phyloP scores from a whole-genome alignment of 2,888 invertebrate genomes.

The Esperia sulphurella region DNA sequence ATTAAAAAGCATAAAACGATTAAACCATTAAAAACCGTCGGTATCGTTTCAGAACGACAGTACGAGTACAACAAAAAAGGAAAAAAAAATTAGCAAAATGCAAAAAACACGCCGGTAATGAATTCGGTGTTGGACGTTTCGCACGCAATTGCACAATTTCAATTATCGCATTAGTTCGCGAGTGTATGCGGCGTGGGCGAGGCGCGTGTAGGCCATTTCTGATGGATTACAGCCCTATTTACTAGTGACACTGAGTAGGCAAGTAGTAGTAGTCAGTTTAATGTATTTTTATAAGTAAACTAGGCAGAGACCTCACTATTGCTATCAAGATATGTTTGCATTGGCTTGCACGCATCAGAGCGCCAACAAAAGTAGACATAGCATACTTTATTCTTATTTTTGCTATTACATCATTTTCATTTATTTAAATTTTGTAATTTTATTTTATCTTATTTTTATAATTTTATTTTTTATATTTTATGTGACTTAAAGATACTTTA shows the following conservation, averaged over 20 bases:
- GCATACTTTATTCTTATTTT: too few species aligned
- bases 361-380: too few species aligned
- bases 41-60: constrained; percentile 49
- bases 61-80: constrained; percentile 39
- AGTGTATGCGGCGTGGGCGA: constrained; percentile 25
- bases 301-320: too few species aligned
- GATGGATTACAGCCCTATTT: constrained; percentile 42
- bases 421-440: too few species aligned
- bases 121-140: constrained; percentile 69
- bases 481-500: too few species aligned
- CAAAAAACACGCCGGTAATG: constrained; percentile 68
- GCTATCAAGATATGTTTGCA: too few species aligned
- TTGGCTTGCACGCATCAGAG: too few species aligned
- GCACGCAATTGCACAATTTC: constrained; percentile 80
- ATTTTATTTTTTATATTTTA: too few species aligned
- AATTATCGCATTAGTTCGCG: constrained; percentile 70
- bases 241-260: constrained; percentile 25
- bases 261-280: too few species aligned
- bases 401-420: too few species aligned
- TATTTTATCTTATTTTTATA: too few species aligned
- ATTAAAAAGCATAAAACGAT: constrained; percentile 53
- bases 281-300: too few species aligned
- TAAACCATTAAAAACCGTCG: constrained; percentile 49
- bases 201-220: constrained; percentile 24
- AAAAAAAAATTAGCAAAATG: constrained; percentile 45